Evolutionary conservation across 1,140 invertebrate genomes (phyloP).

Genomic region (Akabosia matsudoensis): DNA sequence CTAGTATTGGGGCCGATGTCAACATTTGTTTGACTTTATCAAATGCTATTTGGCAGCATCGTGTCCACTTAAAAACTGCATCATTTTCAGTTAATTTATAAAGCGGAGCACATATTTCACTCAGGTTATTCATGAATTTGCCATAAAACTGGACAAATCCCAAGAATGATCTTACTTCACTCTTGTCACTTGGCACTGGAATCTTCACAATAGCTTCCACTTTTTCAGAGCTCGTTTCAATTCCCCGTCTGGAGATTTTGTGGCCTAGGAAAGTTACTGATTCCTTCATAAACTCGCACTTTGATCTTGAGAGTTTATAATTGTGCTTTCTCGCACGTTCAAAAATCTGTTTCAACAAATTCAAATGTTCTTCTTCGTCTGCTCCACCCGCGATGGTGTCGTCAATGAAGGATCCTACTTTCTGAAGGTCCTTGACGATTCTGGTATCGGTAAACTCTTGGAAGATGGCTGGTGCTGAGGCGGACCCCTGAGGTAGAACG

Average conservation of each 20-base stretch:
- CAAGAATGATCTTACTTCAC: constrained; percentile 47
- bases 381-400: constrained; percentile 50
- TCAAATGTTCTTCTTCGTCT: constrained; percentile 45
- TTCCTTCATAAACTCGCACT: not conserved
- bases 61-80: constrained; percentile 46
- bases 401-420: constrained; percentile 48
- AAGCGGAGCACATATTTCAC: constrained; percentile 45
- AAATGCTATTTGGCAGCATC: constrained; percentile 45
- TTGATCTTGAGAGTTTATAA: constrained; percentile 28
- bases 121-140: constrained; percentile 50
- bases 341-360: constrained; percentile 40
- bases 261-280: constrained; percentile 52
- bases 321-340: constrained; percentile 35
- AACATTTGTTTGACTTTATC: constrained; percentile 46
- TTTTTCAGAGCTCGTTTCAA: constrained; percentile 50
- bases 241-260: constrained; percentile 49
- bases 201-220: constrained; percentile 48
- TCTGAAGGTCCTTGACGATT: constrained; percentile 45
- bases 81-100: constrained; percentile 43
- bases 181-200: constrained; percentile 37
- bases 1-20: constrained; percentile 39
- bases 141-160: constrained; percentile 50
- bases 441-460: constrained; percentile 51
- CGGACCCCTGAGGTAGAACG: not conserved
- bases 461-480: constrained; percentile 50